Evolutionary conservation across 2,113 vertebrate genomes (phyloP).

Genomic region (Corythornis madagascariensis): DNA sequence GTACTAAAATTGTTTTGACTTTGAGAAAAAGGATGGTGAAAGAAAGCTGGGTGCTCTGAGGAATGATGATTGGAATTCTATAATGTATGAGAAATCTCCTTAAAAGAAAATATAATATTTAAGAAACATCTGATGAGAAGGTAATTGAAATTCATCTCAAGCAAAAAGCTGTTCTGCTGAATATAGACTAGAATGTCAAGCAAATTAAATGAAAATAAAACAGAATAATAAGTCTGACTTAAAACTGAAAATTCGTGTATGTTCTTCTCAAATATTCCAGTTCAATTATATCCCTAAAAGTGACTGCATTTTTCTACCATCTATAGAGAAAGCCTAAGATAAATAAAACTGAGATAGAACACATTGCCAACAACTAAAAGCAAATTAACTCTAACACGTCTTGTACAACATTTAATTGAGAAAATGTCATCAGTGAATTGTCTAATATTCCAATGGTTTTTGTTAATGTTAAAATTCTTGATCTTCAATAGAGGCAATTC

Average conservation of each 20-base stretch:
- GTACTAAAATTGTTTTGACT: slow-evolving; percentile 58
- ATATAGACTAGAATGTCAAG: slow-evolving; percentile 61
- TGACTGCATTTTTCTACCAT: neutral
- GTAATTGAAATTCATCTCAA: slow-evolving; percentile 72
- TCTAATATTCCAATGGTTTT: slow-evolving; percentile 8
- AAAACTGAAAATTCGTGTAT: slow-evolving; percentile 8
- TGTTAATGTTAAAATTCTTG: neutral
- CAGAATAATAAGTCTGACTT: slow-evolving; percentile 43
- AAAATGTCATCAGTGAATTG: slow-evolving; percentile 11
- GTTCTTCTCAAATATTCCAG: slow-evolving; percentile 1
- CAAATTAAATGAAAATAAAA: slow-evolving; percentile 59
- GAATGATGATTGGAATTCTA: slow-evolving; percentile 74
- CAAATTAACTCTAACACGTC: slow-evolving; percentile 2
- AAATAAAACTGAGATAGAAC: neutral
- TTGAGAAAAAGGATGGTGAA: slow-evolving; percentile 43
- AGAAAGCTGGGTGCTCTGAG: slow-evolving; percentile 53
- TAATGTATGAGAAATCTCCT: slow-evolving; percentile 64
- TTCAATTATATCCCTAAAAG: neutral
- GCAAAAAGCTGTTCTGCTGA: slow-evolving; percentile 53
- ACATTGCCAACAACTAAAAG: neutral
- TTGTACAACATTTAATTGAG: slow-evolving; percentile 6
- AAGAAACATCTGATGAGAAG: slow-evolving; percentile 61
- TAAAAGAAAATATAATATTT: slow-evolving; percentile 69
- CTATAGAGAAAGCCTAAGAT: neutral
- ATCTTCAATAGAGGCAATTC: slow-evolving; percentile 16